Conservation (phyloP, 2,113 vertebrate species). For the Limanda limanda region DNA sequence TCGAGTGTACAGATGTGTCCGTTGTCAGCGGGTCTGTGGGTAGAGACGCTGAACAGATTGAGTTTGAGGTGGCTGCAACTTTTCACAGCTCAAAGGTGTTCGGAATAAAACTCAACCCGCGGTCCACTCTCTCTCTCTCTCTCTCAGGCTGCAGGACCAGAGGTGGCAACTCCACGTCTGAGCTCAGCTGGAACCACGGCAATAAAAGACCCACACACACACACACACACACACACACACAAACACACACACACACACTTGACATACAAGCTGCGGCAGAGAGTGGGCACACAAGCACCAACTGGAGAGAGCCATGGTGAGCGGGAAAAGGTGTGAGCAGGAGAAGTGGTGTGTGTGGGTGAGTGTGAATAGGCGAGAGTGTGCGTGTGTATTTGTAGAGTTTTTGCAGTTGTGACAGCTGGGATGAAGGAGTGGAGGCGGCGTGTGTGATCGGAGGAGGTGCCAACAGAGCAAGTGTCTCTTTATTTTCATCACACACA, state of each 20-base stretch:
- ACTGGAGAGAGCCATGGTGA: conserved; percentile 74
- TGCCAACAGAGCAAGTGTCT: conserved; percentile 82
- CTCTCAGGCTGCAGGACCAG: conserved; percentile 49
- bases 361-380: conserved; percentile 76
- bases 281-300: conserved; percentile 77
- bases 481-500: conserved; percentile 79
- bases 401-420: conserved; percentile 84
- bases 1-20: not conserved
- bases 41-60: conserved; percentile 57
- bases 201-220: conserved; percentile 33
- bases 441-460: conserved; percentile 81
- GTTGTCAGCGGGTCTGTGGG: not conserved
- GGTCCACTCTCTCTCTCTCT: conserved; percentile 28
- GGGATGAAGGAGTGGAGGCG: conserved; percentile 82
- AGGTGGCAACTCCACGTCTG: conserved; percentile 52
- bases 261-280: conserved; percentile 59
- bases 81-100: conserved; percentile 56
- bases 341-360: conserved; percentile 78
- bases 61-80: conserved; percentile 58
- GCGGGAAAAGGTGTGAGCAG: conserved; percentile 80
- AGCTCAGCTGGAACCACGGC: conserved; percentile 56
- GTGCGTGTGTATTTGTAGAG: conserved; percentile 76
- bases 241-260: conserved; percentile 30
- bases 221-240: conserved; percentile 28
- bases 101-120: conserved; percentile 50